Conservation (phyloP, 2,888 invertebrate genomes). For the Melieria picta region DNA sequence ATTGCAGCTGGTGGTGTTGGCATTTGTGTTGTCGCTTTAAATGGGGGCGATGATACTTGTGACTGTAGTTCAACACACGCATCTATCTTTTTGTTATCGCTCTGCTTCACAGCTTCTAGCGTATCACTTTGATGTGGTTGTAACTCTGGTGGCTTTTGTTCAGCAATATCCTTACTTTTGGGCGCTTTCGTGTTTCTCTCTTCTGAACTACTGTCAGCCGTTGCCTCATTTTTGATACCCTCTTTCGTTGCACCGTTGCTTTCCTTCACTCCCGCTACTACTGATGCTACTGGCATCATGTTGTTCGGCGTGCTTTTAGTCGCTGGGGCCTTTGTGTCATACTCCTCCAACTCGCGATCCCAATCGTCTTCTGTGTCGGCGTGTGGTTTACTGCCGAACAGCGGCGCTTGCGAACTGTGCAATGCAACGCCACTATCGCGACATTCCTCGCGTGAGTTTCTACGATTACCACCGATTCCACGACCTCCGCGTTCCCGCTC, state of each 20-base stretch:
- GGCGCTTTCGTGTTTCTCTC: conserved; percentile 22
- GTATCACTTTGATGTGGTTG: not conserved
- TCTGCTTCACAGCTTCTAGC: conserved; percentile 15
- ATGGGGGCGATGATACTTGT: conserved; percentile 30
- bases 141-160: not conserved
- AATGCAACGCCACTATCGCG: conserved; percentile 31
- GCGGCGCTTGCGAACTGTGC: conserved; percentile 22
- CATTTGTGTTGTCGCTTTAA: conserved; percentile 20
- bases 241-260: conserved; percentile 10
- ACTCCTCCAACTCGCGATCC: conserved; percentile 62
- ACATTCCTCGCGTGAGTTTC: conserved; percentile 44
- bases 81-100: not conserved
- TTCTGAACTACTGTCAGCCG: conserved; percentile 32
- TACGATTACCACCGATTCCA: conserved; percentile 45
- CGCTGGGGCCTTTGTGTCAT: conserved; percentile 50
- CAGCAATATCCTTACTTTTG: not conserved
- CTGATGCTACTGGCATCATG: not conserved
- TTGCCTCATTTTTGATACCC: conserved; percentile 5
- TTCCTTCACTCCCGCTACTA: conserved; percentile 6
- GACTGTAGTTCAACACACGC: conserved; percentile 16
- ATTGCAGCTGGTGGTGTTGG: conserved; percentile 13
- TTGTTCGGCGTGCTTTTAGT: conserved; percentile 14
- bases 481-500: conserved; percentile 43
- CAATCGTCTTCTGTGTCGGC: conserved; percentile 64
- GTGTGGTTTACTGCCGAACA: conserved; percentile 23